Conservation (phyloP, 2,113 vertebrate species). For the Apeltes quadracus region DNA sequence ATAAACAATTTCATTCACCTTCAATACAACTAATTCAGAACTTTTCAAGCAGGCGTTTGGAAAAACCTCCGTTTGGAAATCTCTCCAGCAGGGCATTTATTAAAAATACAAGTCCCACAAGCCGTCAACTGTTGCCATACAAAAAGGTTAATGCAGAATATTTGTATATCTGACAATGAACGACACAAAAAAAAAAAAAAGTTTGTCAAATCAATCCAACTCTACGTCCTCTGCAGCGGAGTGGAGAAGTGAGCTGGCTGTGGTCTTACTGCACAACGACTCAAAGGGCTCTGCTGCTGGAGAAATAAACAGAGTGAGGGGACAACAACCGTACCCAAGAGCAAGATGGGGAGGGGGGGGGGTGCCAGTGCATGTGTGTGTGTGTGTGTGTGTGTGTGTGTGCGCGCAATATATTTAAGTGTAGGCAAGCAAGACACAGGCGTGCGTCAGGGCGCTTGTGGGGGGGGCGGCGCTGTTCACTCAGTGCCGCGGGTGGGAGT, state of each 20-base stretch:
- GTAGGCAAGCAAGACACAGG: conserved; percentile 58
- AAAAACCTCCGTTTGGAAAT: conserved; percentile 20
- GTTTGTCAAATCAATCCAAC: conserved; percentile 53
- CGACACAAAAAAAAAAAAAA: conserved; percentile 67
- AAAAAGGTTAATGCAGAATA: conserved; percentile 71
- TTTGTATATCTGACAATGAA: conserved; percentile 19
- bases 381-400: conserved; percentile 49
- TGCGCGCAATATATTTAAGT: conserved; percentile 50
- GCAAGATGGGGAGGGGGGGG: conserved; percentile 33
- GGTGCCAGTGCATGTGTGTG: conserved; percentile 61
- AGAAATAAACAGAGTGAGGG: conserved; percentile 41
- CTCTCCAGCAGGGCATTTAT: conserved; percentile 51
- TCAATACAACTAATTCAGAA: conserved; percentile 43
- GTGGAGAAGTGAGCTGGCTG: conserved; percentile 50
- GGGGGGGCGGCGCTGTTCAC: conserved; percentile 63
- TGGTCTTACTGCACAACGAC: conserved; percentile 66
- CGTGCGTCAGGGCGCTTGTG: conserved; percentile 38
- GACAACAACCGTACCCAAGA: conserved; percentile 47
- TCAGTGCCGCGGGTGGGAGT: conserved; percentile 90
- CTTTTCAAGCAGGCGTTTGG: conserved; percentile 32
- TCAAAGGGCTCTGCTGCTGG: conserved; percentile 64
- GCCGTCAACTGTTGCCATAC: conserved; percentile 54
- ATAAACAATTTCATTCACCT: conserved; percentile 19
- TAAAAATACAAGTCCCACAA: conserved; percentile 60
- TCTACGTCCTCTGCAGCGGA: conserved; percentile 53